Conservation (phyloP, 1,140 invertebrate genomes). For the Zaprionus tsacasi region DNA sequence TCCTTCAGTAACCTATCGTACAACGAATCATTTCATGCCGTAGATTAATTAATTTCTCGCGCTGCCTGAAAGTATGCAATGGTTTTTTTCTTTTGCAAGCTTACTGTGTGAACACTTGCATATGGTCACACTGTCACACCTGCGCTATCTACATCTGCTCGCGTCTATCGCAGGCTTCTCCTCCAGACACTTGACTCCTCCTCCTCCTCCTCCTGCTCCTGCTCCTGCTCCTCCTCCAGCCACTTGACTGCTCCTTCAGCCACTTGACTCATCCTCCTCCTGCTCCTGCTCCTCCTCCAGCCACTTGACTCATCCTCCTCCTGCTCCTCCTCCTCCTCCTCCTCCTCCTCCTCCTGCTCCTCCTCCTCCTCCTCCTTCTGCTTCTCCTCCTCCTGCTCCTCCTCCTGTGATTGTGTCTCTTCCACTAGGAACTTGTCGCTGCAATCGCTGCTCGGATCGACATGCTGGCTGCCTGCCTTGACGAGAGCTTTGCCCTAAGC, state of each 20-base stretch:
- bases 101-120: background rate
- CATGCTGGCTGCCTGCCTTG: background rate
- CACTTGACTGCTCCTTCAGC: too few species aligned
- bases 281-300: background rate
- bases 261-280: too few species aligned
- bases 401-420: background rate
- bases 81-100: background rate
- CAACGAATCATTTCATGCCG: background rate
- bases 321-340: background rate
- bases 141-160: slow-evolving; percentile 2
- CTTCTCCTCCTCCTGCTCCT: too few species aligned
- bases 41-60: background rate
- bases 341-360: too few species aligned
- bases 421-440: background rate
- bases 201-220: too few species aligned
- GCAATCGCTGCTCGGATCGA: slow-evolving; percentile 5
- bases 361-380: too few species aligned
- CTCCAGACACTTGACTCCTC: background rate
- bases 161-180: background rate
- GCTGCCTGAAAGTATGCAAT: background rate
- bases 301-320: background rate
- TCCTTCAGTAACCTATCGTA: too few species aligned
- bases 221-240: too few species aligned
- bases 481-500: background rate
- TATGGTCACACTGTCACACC: background rate